Evolutionary conservation across 2,797 vertebrate genomes (phyloP), one percentile per base, ranked within the genome.

Genomic region (Gambusia yucatana): DNA sequence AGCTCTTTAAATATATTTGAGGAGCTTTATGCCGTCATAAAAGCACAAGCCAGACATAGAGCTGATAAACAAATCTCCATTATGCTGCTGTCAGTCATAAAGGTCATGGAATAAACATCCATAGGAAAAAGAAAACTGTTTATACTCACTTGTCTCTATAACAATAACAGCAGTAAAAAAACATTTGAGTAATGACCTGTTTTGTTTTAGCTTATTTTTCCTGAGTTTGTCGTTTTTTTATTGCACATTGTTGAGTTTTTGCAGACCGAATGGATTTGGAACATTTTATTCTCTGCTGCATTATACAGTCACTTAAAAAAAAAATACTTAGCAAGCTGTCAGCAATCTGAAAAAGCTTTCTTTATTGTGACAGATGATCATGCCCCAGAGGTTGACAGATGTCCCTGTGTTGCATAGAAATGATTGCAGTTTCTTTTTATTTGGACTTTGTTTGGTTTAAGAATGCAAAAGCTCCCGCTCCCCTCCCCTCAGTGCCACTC

Each of bases 351-450:
- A 78, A 92, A 87, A 86, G 88, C 87, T 84, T 87, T 75, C 88
- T 94, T 91, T 94, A 93, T 93, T 94, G 87, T 94, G 93, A 95
- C 91, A 93, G 85, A 93, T 88, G 91, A 94, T 93, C 81, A 89
- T 93, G 89, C 90, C 92, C 92, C 91, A 92, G 91, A 91, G 91
- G 91, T 92, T 94, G 92, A 95, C 94, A 94, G 90, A 93, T 95
- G 94, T 92, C 87, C 81, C 82, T 82, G 81, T 67, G 50, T 81
- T 75, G 84, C 86, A 85, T 79, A 72, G 84, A 91, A 89, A 93
- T 17, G 73, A 93, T 88, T 85, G 84, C 81, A 82, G 79, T 86
- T 88, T 86, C 79, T 87, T 88, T 93, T 94, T 90, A 93, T 92
- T 93, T 89, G 82, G 84, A 92, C 87, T 89, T 90, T 91, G 83